Evolutionary conservation across 2,113 vertebrate species (phyloP).

Genomic region (Thalassoma bifasciatum): DNA sequence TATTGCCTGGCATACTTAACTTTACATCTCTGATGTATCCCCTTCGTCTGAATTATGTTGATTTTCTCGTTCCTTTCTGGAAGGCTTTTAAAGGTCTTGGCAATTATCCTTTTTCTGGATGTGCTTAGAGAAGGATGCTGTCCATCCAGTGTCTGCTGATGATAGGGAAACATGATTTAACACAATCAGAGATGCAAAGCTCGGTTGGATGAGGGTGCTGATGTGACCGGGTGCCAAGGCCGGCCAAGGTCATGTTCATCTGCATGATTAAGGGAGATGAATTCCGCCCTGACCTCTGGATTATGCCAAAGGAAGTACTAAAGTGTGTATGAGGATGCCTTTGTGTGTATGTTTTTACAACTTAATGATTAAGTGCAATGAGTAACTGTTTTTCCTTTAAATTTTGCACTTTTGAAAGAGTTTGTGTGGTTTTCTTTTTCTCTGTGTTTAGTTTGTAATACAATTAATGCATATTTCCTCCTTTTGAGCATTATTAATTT

Average conservation of each 20-base stretch:
- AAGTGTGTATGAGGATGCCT: slow-evolving; percentile 37
- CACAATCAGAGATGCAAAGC: slow-evolving; percentile 83
- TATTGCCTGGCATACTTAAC: slow-evolving; percentile 64
- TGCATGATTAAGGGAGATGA: slow-evolving; percentile 79
- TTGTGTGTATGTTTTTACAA: slow-evolving; percentile 18
- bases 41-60: slow-evolving; percentile 80
- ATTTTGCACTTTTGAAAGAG: slow-evolving; percentile 20
- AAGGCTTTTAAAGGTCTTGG: slow-evolving; percentile 83
- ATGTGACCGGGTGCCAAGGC: slow-evolving; percentile 75
- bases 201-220: slow-evolving; percentile 67
- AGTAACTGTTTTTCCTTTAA: neutral
- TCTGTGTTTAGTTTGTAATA: neutral
- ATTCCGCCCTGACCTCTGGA: slow-evolving; percentile 77
- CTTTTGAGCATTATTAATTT: neutral
- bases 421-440: neutral
- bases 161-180: slow-evolving; percentile 80
- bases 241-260: slow-evolving; percentile 80
- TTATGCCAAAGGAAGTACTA: slow-evolving; percentile 58
- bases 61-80: slow-evolving; percentile 77
- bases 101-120: slow-evolving; percentile 78
- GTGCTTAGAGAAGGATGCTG: slow-evolving; percentile 72
- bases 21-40: slow-evolving; percentile 63
- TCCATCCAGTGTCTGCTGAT: slow-evolving; percentile 78
- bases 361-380: neutral
- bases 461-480: neutral